Conservation (phyloP, 2,888 invertebrate genomes). For the Drosophila peninsularis region DNA sequence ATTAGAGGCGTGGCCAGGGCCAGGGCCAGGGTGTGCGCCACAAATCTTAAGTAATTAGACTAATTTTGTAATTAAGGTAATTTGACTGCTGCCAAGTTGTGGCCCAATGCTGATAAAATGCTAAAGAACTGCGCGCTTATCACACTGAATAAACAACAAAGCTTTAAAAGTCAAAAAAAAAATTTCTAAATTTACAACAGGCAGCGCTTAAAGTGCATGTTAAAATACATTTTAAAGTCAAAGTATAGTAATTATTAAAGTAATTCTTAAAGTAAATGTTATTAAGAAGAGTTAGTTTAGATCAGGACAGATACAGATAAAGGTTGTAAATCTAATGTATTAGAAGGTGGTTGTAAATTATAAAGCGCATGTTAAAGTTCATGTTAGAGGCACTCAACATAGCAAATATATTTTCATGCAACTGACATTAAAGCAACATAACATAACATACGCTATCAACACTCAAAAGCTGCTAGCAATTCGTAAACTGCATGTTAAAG, state of each 20-base stretch:
- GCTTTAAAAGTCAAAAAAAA: conserved; percentile 1
- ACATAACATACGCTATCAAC: too few species aligned
- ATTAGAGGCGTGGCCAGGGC: conserved; percentile 14
- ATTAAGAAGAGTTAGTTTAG: too few species aligned
- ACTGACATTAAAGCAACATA: not conserved
- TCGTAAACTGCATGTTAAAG: not conserved
- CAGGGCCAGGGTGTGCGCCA: conserved; percentile 11
- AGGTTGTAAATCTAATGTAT: too few species aligned
- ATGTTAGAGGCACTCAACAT: not conserved
- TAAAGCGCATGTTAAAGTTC: not conserved
- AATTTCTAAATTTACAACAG: conserved; percentile 3
- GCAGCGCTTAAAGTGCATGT: not conserved
- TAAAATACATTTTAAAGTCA: not conserved
- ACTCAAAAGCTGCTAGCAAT: not conserved
- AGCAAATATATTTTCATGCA: not conserved
- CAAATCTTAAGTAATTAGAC: conserved; percentile 72
- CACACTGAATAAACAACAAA: conserved; percentile 20
- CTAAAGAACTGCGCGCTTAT: conserved; percentile 48
- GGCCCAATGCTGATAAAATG: conserved; percentile 62
- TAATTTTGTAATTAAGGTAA: conserved; percentile 73
- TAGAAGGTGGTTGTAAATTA: too few species aligned
- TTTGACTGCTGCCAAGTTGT: conserved; percentile 54
- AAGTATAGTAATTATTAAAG: not conserved
- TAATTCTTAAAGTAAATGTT: not conserved
- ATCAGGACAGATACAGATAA: too few species aligned